Evolutionary conservation across 2,888 invertebrate genomes (phyloP).

Genomic region (Endomychus coccineus): DNA sequence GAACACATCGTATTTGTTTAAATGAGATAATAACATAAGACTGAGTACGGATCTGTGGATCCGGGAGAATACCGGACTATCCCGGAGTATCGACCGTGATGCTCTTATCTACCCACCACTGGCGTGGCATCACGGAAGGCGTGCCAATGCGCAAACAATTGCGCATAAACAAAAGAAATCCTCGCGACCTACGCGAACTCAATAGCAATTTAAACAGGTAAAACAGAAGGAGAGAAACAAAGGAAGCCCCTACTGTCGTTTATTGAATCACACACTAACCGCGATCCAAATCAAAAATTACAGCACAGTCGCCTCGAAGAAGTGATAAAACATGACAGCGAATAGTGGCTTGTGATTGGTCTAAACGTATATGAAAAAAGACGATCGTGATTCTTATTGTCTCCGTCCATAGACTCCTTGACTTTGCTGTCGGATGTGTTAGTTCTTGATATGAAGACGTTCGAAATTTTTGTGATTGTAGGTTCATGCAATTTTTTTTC

Average conservation of each 20-base stretch:
- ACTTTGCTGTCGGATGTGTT: slow-evolving; percentile 29
- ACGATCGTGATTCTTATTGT: slow-evolving; percentile 40
- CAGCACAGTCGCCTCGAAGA: slow-evolving; percentile 41
- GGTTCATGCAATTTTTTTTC: not conserved
- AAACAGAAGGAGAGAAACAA: slow-evolving; percentile 27
- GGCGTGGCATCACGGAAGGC: slow-evolving; percentile 37
- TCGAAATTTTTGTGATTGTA: slow-evolving; percentile 12
- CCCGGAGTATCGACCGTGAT: slow-evolving; percentile 38
- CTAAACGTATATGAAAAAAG: slow-evolving; percentile 38
- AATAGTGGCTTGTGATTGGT: slow-evolving; percentile 41
- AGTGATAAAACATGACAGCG: slow-evolving; percentile 46
- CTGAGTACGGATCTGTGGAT: slow-evolving; percentile 18
- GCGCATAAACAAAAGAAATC: slow-evolving; percentile 33
- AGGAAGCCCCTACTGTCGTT: slow-evolving; percentile 25
- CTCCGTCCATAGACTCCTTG: slow-evolving; percentile 18
- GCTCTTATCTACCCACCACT: slow-evolving; percentile 34
- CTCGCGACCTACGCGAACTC: slow-evolving; percentile 30
- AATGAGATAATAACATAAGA: too few relatives aligned
- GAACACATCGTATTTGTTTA: too few relatives aligned
- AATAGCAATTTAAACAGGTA: too few relatives aligned
- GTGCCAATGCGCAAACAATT: slow-evolving; percentile 35
- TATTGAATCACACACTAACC: slow-evolving; percentile 29
- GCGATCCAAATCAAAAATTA: slow-evolving; percentile 41
- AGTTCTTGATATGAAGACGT: slow-evolving; percentile 32
- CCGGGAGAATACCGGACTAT: slow-evolving; percentile 35